phyloP scores from a whole-genome alignment of 2,113 vertebrate genomes.

The Polypterus senegalus region DNA sequence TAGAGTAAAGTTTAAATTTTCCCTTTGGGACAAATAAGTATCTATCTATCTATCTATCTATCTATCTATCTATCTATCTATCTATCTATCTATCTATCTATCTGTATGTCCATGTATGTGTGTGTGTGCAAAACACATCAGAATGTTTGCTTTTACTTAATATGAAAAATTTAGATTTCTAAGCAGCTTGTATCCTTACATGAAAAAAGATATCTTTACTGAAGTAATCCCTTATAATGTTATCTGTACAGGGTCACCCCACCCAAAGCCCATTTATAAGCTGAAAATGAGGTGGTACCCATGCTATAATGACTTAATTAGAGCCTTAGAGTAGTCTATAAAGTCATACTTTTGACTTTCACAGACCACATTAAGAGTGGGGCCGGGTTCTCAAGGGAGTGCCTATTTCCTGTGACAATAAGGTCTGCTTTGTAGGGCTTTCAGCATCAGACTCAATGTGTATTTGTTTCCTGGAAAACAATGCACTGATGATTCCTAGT shows the following conservation, averaged over 20 bases:
- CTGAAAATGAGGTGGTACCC: slow-evolving; percentile 26
- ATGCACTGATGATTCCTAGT: slow-evolving; percentile 39
- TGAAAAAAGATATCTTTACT: slow-evolving; percentile 21
- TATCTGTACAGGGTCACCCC: neutral
- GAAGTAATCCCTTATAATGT: neutral
- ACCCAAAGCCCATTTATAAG: slow-evolving; percentile 27
- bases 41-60: too few relatives aligned
- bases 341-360: slow-evolving; percentile 30
- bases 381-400: slow-evolving; percentile 17
- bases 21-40: too few relatives aligned
- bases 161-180: too few relatives aligned
- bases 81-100: too few relatives aligned
- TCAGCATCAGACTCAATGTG: slow-evolving; percentile 35
- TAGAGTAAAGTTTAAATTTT: too few relatives aligned
- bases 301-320: slow-evolving; percentile 33
- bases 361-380: slow-evolving; percentile 29
- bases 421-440: slow-evolving; percentile 22
- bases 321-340: slow-evolving; percentile 30
- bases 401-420: slow-evolving; percentile 39
- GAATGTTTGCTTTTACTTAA: too few relatives aligned
- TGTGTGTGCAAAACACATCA: too few relatives aligned
- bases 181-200: slow-evolving; percentile 4
- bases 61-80: too few relatives aligned
- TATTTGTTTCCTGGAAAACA: slow-evolving; percentile 38
- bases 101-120: too few relatives aligned